Evolutionary conservation across 2,888 invertebrate species (phyloP), one percentile per base, ranked within the genome.

Genomic region (Agrilus biguttatus): DNA sequence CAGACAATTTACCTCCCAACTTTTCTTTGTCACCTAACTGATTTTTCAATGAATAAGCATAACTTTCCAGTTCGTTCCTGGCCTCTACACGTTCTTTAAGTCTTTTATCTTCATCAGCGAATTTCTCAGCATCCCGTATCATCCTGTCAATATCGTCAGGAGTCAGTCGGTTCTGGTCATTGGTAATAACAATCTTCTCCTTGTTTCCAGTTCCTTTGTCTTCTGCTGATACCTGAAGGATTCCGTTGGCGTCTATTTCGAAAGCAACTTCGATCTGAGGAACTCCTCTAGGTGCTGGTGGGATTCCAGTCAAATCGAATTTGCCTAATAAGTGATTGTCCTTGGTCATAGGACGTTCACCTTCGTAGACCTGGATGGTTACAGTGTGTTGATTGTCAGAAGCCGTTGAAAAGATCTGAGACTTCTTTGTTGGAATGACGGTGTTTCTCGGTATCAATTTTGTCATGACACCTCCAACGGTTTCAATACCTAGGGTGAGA

Each of bases 391-490:
- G 98, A 69, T 97, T 98, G 67, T 98, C 98, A 23, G 93, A 89
- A 43, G 97, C 96, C 1, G 98, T 98, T 0, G 96, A 95, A 81
- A 98, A 99, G 63, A 97, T 93, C 70, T 98, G 97, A 0, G 92
- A 91, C 67, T 98, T 97, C 75, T 97, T 97, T 42, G 97, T 97
- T 28, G 98, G 98, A 60, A 99, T 97, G 50, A 96, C 95, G 21
- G 97, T 97, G 75, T 98, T 98, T 56, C 97, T 76, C 42, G 91
- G 87, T 63, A 98, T 98, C 43, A 98, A 76, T 65, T 96, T 97
- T 54, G 97, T 97, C 97, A 99, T 98, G 28, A 98, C 97, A 53
- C 98, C 98, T 50, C 98, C 97, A 39, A 97, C 96, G 36, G 98
- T 99, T 70, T 99, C 98, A 61, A 99, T 98, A 69, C 98, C 98